Evolutionary conservation across 1,140 invertebrate species (phyloP).

Genomic region (Drosophila jambulina): DNA sequence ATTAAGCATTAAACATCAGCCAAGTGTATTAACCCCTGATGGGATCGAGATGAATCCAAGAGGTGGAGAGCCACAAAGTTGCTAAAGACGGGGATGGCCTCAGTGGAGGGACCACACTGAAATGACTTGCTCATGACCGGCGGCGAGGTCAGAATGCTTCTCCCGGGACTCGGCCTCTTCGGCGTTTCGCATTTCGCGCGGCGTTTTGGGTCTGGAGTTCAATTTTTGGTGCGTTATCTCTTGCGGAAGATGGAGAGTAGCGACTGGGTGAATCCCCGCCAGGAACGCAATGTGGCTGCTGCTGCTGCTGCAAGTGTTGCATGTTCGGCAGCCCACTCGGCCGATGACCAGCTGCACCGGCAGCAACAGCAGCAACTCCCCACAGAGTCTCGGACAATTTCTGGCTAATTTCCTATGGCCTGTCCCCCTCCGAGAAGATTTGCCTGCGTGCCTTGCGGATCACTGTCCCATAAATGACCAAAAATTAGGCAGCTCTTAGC

Average conservation of each 20-base stretch:
- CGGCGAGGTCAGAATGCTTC: conserved; percentile 60
- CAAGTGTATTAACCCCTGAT: conserved; percentile 74
- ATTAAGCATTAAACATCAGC: conserved; percentile 79
- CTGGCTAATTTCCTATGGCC: conserved; percentile 65
- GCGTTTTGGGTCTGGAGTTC: conserved; percentile 59
- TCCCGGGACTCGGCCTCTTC: conserved; percentile 25
- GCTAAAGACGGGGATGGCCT: conserved; percentile 1
- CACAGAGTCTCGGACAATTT: conserved; percentile 68
- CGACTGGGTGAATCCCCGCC: conserved; percentile 1
- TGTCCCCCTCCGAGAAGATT: neutral
- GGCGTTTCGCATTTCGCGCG: conserved; percentile 74
- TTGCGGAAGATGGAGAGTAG: conserved; percentile 15
- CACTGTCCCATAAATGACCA: conserved; percentile 26
- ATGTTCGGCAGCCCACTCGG: conserved; percentile 73
- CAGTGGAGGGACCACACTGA: conserved; percentile 54
- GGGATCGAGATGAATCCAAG: conserved; percentile 23
- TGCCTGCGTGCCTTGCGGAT: conserved; percentile 2
- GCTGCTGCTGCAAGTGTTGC: conserved; percentile 61
- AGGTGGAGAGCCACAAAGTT: conserved; percentile 8
- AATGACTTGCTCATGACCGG: conserved; percentile 54
- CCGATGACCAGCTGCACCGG: conserved; percentile 51
- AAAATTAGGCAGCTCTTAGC: neutral
- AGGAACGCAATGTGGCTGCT: conserved; percentile 15
- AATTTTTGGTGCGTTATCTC: conserved; percentile 71
- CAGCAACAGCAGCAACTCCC: conserved; percentile 60